Evolutionary conservation across 2,797 vertebrate genomes (phyloP).

Genomic region (Novumbra hubbsi): DNA sequence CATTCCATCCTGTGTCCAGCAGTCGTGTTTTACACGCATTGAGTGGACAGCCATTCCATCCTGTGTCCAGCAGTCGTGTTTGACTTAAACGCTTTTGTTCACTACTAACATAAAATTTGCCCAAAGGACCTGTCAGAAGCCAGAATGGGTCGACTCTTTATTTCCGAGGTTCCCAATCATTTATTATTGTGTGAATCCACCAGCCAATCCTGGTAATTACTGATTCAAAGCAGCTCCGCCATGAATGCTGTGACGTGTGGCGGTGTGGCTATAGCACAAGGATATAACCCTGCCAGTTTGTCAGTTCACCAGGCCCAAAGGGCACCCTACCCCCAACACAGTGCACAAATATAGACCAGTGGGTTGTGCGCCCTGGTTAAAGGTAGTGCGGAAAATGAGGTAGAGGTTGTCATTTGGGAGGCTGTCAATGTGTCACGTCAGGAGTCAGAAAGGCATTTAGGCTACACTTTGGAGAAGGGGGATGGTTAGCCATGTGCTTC

Average conservation of each 20-base stretch:
- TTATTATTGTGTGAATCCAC: conserved; percentile 72
- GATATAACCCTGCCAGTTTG: conserved; percentile 28
- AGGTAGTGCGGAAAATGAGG: background rate
- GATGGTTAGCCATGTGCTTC: background rate
- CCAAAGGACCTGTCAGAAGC: conserved; percentile 42
- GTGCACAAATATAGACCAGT: background rate
- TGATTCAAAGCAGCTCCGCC: conserved; percentile 65
- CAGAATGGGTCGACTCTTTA: conserved; percentile 60
- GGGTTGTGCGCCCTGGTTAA: background rate
- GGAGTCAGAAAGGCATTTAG: conserved; percentile 70
- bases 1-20: too few relatives aligned
- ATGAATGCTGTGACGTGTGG: conserved; percentile 1
- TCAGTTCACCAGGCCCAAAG: background rate
- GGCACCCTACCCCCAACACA: background rate
- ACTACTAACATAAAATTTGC: conserved; percentile 63
- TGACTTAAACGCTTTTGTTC: conserved; percentile 75
- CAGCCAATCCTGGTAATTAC: conserved; percentile 75
- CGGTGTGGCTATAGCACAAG: conserved; percentile 25
- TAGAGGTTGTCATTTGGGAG: background rate
- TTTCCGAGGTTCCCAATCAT: conserved; percentile 73
- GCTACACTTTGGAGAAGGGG: conserved; percentile 62
- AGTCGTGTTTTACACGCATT: too few relatives aligned
- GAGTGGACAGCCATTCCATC: background rate
- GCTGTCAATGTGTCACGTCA: conserved; percentile 57
- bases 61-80: conserved; percentile 64